Evolutionary conservation across 2,797 vertebrate genomes (phyloP), one percentile per base, ranked within the genome.

Genomic region (Myiotriccus ornatus): DNA sequence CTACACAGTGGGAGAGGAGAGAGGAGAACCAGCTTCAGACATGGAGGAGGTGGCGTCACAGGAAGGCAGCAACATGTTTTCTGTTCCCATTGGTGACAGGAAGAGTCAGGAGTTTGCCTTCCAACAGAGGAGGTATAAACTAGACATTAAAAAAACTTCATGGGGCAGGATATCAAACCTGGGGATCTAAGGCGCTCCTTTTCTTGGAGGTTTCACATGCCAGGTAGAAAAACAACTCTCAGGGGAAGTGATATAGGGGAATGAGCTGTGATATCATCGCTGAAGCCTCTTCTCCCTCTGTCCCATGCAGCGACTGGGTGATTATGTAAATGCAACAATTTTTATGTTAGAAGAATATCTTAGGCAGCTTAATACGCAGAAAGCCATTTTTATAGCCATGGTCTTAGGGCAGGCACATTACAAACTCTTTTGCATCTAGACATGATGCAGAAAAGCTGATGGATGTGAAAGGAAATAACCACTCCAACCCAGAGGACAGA

Each of bases 31-130:
- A 79, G 24, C 68, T 63, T 39, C 71, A 77, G 57, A 37, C 2
- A 0, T 8, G 17, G 71, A 70, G 68, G 56, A 74, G 39, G 44
- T 4, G 2, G 46, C 1, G 0, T 37, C 52, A 23, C 30, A 64
- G 43, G n/a, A 52, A 63, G 6, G 32, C 60, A 91, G 62, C 3
- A 34, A 20, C 8, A 4, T 11, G 24, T 53, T 59, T 41, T 77
- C 34, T 69, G 0, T 3, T 3, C 25, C 12, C 23, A 8, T 22
- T 53, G 20, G 27, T 34, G 60, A 64, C 18, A 43, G 35, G 7
- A 89, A 41, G 41, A 50, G 4, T 30, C 46, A 32, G 46, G 64
- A 92, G 19, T 44, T 92, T 47, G 20, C 9, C 6, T 17, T 39
- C 46, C 21, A 49, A 62, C 22, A 43, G 24, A 67, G 24, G 21